Evolutionary conservation across 2,797 vertebrate genomes (phyloP).

Genomic region (Leuciscus waleckii): DNA sequence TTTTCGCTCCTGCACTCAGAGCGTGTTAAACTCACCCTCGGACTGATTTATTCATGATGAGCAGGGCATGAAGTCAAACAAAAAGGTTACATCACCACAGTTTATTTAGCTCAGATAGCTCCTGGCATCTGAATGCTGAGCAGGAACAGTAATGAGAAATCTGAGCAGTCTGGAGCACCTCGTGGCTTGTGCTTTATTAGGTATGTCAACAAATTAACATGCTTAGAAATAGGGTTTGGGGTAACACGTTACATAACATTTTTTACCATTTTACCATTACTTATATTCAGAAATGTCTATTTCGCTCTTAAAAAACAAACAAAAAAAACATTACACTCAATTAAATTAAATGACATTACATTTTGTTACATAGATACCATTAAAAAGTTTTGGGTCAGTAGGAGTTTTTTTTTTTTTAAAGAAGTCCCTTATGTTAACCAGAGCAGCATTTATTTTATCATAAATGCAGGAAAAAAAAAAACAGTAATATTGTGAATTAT

Average conservation of each 20-base stretch:
- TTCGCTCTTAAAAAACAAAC: too few species aligned
- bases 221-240: constrained; percentile 6
- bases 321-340: neutral
- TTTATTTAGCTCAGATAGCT: constrained; percentile 13
- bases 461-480: neutral
- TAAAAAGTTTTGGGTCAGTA: neutral
- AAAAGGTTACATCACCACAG: constrained; percentile 48
- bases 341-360: neutral
- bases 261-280: neutral
- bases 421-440: neutral
- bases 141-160: constrained; percentile 31
- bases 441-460: neutral
- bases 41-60: constrained; percentile 60
- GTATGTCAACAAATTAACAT: constrained; percentile 35
- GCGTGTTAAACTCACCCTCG: constrained; percentile 26
- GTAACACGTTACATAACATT: neutral
- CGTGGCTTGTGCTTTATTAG: constrained; percentile 9
- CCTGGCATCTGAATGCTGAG: constrained; percentile 23
- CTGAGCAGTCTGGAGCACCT: neutral
- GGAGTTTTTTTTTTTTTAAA: neutral
- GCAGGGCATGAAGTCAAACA: constrained; percentile 36
- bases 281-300: neutral
- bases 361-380: neutral
- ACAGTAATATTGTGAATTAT: neutral
- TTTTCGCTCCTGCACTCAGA: constrained; percentile 10